These are phyloP conservation scores for Xerus inauris DNA, from an alignment of 2,113 vertebrate genomes.

Conservation along the genomic window DNA sequence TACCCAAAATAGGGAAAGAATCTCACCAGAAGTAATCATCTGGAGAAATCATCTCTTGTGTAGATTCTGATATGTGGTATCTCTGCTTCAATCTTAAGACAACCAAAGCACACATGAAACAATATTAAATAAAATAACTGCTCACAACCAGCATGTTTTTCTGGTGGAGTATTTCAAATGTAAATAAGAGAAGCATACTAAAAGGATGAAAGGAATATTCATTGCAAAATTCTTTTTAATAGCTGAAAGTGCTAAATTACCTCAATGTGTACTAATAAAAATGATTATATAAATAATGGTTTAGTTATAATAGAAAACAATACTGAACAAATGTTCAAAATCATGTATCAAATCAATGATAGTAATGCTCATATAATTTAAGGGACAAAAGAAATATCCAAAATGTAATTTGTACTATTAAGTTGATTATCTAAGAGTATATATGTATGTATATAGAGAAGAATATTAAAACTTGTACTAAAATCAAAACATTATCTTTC, in stretches of 20 bases:
- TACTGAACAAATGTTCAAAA: constrained; percentile 39
- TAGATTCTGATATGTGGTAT: background rate
- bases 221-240: constrained; percentile 34
- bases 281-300: constrained; percentile 14
- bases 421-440: background rate
- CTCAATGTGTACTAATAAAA: constrained; percentile 24
- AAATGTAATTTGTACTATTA: constrained; percentile 8
- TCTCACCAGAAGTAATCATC: background rate
- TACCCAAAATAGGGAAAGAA: background rate
- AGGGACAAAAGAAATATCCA: background rate
- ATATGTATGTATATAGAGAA: background rate
- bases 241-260: constrained; percentile 20
- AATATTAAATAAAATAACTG: background rate
- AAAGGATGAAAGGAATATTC: background rate
- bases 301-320: background rate
- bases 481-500: background rate
- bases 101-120: background rate
- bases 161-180: background rate
- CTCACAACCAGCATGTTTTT: background rate
- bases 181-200: constrained; percentile 14
- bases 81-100: background rate
- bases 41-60: background rate
- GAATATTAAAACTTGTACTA: background rate
- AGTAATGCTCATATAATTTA: background rate
- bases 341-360: constrained; percentile 20